Percentiles rank a stretch among this genome's conserved stretches.
Conservation (phyloP, 2,113 vertebrate genomes). For the Tauraco erythrolophus region DNA sequence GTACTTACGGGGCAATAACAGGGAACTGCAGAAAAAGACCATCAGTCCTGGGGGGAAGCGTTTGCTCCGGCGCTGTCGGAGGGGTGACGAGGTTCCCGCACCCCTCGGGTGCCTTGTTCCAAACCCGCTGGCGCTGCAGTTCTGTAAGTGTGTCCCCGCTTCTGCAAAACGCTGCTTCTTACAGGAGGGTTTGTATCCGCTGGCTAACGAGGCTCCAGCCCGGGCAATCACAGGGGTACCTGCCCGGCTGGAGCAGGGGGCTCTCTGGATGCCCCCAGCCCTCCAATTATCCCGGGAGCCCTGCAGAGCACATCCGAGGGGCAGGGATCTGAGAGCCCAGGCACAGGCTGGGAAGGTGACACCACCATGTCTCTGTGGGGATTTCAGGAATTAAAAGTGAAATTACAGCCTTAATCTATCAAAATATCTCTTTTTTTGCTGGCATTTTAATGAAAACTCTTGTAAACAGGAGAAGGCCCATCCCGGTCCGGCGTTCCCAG, state of each 20-base stretch:
- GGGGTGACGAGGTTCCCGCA: not conserved
- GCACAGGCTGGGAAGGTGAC: rapidly evolving
- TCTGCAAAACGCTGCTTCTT: not conserved
- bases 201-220: not conserved
- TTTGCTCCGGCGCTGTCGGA: rapidly evolving
- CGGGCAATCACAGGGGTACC: not conserved
- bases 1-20: not conserved
- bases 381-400: not conserved
- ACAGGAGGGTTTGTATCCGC: not conserved
- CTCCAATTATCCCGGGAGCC: not conserved
- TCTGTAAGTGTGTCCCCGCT: not conserved
- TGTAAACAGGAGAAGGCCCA: not conserved
- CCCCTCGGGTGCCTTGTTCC: not conserved
- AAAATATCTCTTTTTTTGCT: not conserved
- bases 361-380: rapidly evolving
- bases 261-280: not conserved
- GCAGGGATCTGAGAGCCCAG: not conserved
- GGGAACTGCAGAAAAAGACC: not conserved
- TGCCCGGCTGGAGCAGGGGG: not conserved
- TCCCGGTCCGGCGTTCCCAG: not conserved
- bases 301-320: not conserved
- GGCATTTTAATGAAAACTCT: not conserved
- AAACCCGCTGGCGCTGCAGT: not conserved
- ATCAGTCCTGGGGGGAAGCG: rapidly evolving
- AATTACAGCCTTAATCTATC: not conserved